Conservation (phyloP, 2,888 invertebrate species). For the Drosophila gaucha region DNA sequence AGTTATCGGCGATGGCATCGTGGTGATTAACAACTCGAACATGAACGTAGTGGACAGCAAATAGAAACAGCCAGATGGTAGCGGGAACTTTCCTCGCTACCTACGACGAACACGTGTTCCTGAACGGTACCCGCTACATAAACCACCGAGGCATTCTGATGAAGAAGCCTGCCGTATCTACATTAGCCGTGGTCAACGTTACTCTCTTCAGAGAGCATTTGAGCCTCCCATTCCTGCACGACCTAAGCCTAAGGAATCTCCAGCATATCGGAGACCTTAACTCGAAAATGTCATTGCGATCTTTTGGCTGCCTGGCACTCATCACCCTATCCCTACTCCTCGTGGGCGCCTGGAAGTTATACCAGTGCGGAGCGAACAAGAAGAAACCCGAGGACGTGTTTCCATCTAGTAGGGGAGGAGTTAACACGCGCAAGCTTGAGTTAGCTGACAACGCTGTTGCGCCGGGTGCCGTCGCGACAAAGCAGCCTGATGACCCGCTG, state of each 20-base stretch:
- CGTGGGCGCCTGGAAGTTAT: background rate
- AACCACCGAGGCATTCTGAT: background rate
- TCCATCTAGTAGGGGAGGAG: background rate
- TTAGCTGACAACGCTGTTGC: too few relatives aligned
- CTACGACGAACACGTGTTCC: slow-evolving; percentile 4
- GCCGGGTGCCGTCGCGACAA: too few relatives aligned
- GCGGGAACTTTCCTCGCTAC: background rate
- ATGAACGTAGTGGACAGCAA: slow-evolving; percentile 10
- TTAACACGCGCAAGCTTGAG: too few relatives aligned
- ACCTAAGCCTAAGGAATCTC: too few relatives aligned
- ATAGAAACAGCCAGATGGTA: slow-evolving; percentile 4
- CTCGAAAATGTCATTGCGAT: too few relatives aligned
- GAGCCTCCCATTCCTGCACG: too few relatives aligned
- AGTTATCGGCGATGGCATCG: slow-evolving; percentile 1
- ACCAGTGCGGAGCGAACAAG: background rate
- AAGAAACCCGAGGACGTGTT: background rate
- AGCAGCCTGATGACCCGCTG: too few relatives aligned
- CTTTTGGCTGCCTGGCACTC: too few relatives aligned
- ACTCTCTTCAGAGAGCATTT: too few relatives aligned
- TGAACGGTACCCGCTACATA: slow-evolving; percentile 11
- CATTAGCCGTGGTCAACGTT: too few relatives aligned
- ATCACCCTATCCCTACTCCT: background rate
- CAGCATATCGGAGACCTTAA: too few relatives aligned
- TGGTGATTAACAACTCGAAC: slow-evolving; percentile 7
- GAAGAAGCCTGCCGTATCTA: too few relatives aligned